Evolutionary conservation across 1,140 invertebrate genomes (phyloP).

Genomic region (Adelges cooleyi): DNA sequence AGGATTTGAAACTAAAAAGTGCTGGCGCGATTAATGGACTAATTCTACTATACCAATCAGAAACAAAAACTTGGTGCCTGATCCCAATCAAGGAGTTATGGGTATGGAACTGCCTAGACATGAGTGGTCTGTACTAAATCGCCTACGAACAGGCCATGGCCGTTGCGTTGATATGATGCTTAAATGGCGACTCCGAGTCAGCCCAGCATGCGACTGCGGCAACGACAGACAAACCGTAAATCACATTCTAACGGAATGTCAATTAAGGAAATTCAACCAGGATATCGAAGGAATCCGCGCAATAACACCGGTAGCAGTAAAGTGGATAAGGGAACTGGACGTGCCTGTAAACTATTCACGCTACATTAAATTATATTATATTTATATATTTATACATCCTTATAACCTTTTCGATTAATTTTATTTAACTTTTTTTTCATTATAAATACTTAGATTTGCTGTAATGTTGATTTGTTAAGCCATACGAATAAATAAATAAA

Average conservation of each 20-base stretch:
- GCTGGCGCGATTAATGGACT: neutral
- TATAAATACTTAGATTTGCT: too few species aligned
- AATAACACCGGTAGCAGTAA: too few species aligned
- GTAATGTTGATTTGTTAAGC: too few species aligned
- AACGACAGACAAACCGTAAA: neutral
- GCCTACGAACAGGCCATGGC: neutral
- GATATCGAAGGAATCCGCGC: too few species aligned
- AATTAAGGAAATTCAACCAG: too few species aligned
- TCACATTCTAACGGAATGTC: neutral
- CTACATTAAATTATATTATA: too few species aligned
- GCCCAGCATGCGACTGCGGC: neutral
- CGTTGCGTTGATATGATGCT: neutral
- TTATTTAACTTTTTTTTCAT: too few species aligned
- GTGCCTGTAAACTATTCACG: too few species aligned
- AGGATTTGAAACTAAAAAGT: neutral
- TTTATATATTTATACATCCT: too few species aligned
- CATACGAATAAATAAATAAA: too few species aligned
- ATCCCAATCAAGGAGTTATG: neutral
- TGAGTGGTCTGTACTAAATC: neutral
- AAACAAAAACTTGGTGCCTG: neutral
- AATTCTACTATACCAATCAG: neutral
- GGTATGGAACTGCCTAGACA: neutral
- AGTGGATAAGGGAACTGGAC: too few species aligned
- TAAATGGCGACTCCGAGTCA: neutral
- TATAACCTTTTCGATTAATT: too few species aligned